Base-by-base conservation (phyloP, 2,888 invertebrate genomes). In the Cryptosula pallasiana region DNA sequence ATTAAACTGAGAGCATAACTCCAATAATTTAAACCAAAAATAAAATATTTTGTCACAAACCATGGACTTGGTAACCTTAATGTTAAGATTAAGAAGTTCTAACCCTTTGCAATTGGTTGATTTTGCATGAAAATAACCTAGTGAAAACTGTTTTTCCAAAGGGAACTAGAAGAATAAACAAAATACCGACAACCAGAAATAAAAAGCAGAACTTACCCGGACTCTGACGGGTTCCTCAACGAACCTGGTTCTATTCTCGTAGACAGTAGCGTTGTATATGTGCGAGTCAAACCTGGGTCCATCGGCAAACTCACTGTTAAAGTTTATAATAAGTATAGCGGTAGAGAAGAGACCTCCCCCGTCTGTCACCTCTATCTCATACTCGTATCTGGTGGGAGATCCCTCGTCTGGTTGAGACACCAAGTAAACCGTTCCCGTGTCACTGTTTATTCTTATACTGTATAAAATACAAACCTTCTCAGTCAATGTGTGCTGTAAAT, bases 181-280 rank as follows among this genome's bases (percentile, higher is more conserved):
- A n/a, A n/a, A n/a, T n/a, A n/a, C n/a, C n/a, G n/a, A n/a, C n/a
- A n/a, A n/a, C n/a, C n/a, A n/a, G n/a, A n/a, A n/a, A n/a, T n/a
- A n/a, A n/a, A n/a, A n/a, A n/a, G n/a, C n/a, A n/a, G n/a, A 5
- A 25, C 63, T 32, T 63, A 63, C 63, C 63, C 13, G 25, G 13
- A 63, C 63, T 32, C 27, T 63, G 29, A 63, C 63, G 2, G 63
- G 63, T n/a, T 63, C 32, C 9, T 63, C 27, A 32, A 32, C 13
- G 32, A 63, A 63, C 25, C 16, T 63, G 9, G 63, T 27, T 63
- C 63, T 20, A 34, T 63, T 63, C 63, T 63, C 63, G n/a, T 63
- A 63, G 32, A 63, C 63, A 13, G 32, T 63, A 32, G 63, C 63
- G 32, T 63, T 63, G 32, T 63, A 63, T 29, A 63, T 63, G 27